phyloP scores from a whole-genome alignment of 2,797 vertebrate genomes.

The Threskiornis aethiopicus region DNA sequence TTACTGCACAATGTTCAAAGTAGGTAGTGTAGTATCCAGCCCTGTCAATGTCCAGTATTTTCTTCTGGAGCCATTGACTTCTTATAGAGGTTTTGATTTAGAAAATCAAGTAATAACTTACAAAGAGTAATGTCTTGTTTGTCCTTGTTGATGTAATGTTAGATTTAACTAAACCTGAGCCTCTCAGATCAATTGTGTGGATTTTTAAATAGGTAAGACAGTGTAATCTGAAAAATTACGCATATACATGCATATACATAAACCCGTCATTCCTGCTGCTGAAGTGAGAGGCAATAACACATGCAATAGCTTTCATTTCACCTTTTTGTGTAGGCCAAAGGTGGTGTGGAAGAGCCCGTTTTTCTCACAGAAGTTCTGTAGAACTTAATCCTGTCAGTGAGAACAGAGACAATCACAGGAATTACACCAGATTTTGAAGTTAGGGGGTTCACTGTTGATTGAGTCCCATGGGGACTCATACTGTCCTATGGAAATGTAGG shows the following conservation, averaged over 20 bases:
- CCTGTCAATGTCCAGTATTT: background rate
- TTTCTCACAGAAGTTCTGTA: background rate
- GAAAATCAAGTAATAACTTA: background rate
- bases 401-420: background rate
- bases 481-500: background rate
- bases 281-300: background rate
- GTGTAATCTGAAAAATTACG: background rate
- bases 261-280: background rate
- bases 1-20: constrained; percentile 4
- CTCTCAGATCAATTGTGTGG: background rate
- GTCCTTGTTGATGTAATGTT: background rate
- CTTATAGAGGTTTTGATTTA: background rate
- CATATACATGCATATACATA: background rate
- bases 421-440: background rate
- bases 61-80: background rate
- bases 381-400: background rate
- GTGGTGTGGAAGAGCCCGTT: background rate
- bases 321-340: background rate
- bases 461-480: background rate
- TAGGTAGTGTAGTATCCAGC: background rate
- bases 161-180: background rate
- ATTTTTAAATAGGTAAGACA: background rate
- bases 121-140: background rate
- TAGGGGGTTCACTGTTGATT: background rate
- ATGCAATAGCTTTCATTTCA: background rate